Base-by-base conservation (phyloP, 2,888 invertebrate species). In the Xanthia icteritia region DNA sequence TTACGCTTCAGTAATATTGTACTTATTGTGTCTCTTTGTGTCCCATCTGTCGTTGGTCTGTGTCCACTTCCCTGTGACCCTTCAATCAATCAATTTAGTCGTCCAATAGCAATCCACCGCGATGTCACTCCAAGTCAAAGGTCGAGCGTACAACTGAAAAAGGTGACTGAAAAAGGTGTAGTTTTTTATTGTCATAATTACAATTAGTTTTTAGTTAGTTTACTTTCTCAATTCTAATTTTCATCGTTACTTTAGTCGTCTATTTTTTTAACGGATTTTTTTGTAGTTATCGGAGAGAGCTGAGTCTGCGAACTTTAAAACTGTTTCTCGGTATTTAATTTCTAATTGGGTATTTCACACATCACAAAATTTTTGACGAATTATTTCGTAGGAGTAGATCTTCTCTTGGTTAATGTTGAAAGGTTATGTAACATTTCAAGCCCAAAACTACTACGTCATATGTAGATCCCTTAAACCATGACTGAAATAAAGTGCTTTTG, bases 1-100 rank as follows among this genome's bases (percentile, higher is more conserved):
- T 54, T 63, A 58, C 23, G 11, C 42, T 71, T 42, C 36, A 45
- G 51, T 64, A 42, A 58, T n/a, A 39, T 9, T 64, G n/a, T 63
- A 82, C 27, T 82, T 61, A 61, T 20, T 42, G 42, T 42, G 36
- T 42, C 45, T n/a, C 27, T 58, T 60, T 63, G 51, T 39, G 76
- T 27, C 51, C 2, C 17, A 61, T 54, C 60, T 70, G 27, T 27
- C 36, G 23, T 67, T 58, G 48, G 1, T 42, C 31, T 17, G 3
- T 20, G 42, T 42, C 31, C 15, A 27, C 23, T 1, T 56, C 36
- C 11, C 27, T 42, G 48, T 42, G 31, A 15, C 56, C 48, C 23
- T 79, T 76, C 56, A 64, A 82, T 64, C 48, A 67, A 81, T 79
- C 54, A 63, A 67, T 36, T 48, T 48, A 42, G 45, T 63, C 11